Evolutionary conservation across 2,888 invertebrate genomes (phyloP).

Genomic region (Lagria hirta): DNA sequence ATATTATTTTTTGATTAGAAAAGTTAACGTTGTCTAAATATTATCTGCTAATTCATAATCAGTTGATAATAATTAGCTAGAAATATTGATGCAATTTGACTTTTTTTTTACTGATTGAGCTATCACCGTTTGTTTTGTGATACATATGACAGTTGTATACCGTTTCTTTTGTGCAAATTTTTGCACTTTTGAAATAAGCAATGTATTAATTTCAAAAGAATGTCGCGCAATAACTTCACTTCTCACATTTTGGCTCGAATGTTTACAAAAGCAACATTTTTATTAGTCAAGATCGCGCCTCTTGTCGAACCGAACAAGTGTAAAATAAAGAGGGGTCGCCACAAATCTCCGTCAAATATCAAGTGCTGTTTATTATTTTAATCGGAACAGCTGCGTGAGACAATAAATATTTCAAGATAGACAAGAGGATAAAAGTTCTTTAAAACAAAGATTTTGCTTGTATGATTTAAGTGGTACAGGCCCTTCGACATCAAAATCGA

Average conservation of each 20-base stretch:
- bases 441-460: conserved; percentile 37
- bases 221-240: conserved; percentile 1
- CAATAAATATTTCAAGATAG: conserved; percentile 42
- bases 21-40: no score
- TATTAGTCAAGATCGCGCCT: conserved; percentile 3
- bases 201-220: no score
- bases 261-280: conserved; percentile 11
- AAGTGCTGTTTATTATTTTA: conserved; percentile 24
- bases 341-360: conserved; percentile 23
- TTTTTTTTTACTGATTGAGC: no score
- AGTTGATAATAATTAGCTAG: no score
- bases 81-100: no score
- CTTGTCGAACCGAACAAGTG: conserved; percentile 18
- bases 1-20: no score
- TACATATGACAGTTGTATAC: no score
- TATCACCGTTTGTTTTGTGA: no score
- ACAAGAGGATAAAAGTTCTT: conserved; percentile 37
- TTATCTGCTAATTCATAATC: no score
- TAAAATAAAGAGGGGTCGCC: conserved; percentile 19
- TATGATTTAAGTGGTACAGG: conserved; percentile 6
- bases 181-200: no score
- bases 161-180: no score
- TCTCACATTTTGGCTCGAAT: no score
- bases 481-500: conserved; percentile 12
- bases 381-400: conserved; percentile 35